Evolutionary conservation across 1,140 invertebrate species (phyloP), one percentile per base, ranked within the genome.

Genomic region (Catajapyx aquilonaris): DNA sequence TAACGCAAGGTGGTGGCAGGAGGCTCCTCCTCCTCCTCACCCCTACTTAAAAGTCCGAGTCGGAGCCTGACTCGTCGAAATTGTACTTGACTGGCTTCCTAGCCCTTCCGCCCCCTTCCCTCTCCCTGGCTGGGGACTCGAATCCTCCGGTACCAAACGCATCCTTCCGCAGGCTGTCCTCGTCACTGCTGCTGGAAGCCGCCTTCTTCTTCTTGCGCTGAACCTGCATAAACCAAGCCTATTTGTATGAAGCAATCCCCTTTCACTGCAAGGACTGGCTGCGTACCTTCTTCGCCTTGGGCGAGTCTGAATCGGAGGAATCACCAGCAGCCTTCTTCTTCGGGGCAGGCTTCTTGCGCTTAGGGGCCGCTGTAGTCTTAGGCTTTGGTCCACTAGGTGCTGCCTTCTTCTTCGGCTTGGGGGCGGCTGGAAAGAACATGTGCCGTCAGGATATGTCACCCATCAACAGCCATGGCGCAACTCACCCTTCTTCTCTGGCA

Each of bases 21-120:
- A n/a, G n/a, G n/a, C n/a, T n/a, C n/a, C n/a, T n/a, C n/a, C n/a
- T n/a, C n/a, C n/a, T n/a, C n/a, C n/a, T n/a, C n/a, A n/a, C n/a
- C n/a, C n/a, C n/a, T n/a, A n/a, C n/a, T n/a, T n/a, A n/a, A n/a
- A n/a, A n/a, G n/a, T n/a, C n/a, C n/a, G n/a, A 39, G 10, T 38
- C 25, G 10, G 38, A 39, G 21, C 37, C 40, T 30, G 35, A 35
- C 5, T 51, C 49, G 30, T 39, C 46, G 35, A 50, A 48, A 32
- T 44, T 54, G 37, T 56, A 57, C 39, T 51, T 56, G 31, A 52
- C 48, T 20, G 50, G 38, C 31, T 48, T 45, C 28, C 47, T 48
- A 4, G 47, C 22, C 9, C 54, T 43, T 4, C 54, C 53, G n/a
- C 47, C 45, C 5, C 43, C 44, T 18, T 41, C 43, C 5, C 49